Evolutionary conservation across 2,888 invertebrate species (phyloP).

Genomic region (Caenorhabditis auriculariae): DNA sequence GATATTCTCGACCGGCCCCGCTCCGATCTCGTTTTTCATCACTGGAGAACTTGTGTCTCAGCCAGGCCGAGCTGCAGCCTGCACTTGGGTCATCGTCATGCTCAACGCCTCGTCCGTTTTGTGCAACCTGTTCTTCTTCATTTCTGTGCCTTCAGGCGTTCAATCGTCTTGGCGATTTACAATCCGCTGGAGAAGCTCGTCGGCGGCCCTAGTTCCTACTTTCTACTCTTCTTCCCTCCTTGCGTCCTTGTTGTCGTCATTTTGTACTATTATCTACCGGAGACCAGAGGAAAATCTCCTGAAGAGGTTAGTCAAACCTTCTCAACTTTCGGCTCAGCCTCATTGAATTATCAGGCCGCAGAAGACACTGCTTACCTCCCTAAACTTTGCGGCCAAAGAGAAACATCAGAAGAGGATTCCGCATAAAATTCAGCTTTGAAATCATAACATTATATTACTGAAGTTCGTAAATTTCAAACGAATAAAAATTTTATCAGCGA

Average conservation of each 20-base stretch:
- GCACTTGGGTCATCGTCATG: slow-evolving; percentile 13
- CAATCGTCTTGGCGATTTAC: slow-evolving; percentile 14
- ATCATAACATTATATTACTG: too few relatives aligned
- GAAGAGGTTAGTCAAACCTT: slow-evolving; percentile 22
- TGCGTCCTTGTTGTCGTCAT: slow-evolving; percentile 9
- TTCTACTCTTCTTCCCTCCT: slow-evolving; percentile 18
- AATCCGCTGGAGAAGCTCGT: slow-evolving; percentile 11
- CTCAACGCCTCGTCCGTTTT: slow-evolving; percentile 11
- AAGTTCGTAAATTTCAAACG: too few relatives aligned
- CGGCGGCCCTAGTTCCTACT: slow-evolving; percentile 14
- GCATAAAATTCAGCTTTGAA: too few relatives aligned
- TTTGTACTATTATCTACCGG: slow-evolving; percentile 23
- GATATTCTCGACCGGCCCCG: slow-evolving; percentile 14
- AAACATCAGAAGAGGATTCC: too few relatives aligned
- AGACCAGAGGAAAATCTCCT: slow-evolving; percentile 15
- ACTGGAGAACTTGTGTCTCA: slow-evolving; percentile 21
- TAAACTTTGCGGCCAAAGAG: too few relatives aligned
- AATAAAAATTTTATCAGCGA: too few relatives aligned
- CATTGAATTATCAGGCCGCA: too few relatives aligned
- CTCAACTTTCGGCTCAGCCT: too few relatives aligned
- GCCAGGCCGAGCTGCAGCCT: slow-evolving; percentile 15
- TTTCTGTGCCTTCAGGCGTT: slow-evolving; percentile 11
- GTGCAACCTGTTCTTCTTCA: too few relatives aligned
- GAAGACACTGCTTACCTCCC: too few relatives aligned
- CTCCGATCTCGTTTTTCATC: slow-evolving; percentile 23